A percentile compares a stretch with the other conserved stretches of the same genome.
phyloP scores from a whole-genome alignment of 2,113 vertebrate species.

The Pterocles orientalis region DNA sequence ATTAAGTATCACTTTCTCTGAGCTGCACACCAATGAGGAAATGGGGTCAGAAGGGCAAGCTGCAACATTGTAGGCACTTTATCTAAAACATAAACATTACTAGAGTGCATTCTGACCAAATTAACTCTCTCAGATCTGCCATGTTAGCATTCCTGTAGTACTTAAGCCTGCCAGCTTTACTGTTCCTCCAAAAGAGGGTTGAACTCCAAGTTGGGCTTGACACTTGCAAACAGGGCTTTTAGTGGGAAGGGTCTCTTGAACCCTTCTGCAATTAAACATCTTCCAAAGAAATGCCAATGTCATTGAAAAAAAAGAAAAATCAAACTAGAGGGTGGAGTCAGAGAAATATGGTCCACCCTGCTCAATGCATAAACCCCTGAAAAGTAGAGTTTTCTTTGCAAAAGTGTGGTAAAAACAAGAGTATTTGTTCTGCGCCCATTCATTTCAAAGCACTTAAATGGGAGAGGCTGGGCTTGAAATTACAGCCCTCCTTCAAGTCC shows the following conservation, averaged over 20 bases:
- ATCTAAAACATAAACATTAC: constrained; percentile 87
- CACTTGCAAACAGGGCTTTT: constrained; percentile 43
- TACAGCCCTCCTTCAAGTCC: not conserved
- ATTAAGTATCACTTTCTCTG: constrained; percentile 83
- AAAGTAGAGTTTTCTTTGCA: not conserved
- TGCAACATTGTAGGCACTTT: constrained; percentile 83
- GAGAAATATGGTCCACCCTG: not conserved
- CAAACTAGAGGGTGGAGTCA: no score
- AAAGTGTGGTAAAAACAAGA: not conserved
- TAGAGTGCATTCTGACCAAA: constrained; percentile 84
- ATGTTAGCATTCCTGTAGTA: constrained; percentile 79
- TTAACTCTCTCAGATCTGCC: constrained; percentile 82
- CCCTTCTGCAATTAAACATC: constrained; percentile 35
- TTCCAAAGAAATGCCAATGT: not conserved
- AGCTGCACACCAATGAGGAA: constrained; percentile 80
- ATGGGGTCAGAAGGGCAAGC: constrained; percentile 81
- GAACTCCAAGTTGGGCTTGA: constrained; percentile 57
- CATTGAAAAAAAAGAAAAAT: not conserved
- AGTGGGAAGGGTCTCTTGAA: not conserved
- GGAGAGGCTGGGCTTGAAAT: not conserved
- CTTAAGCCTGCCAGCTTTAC: constrained; percentile 76
- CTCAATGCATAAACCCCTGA: not conserved
- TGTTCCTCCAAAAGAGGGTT: constrained; percentile 62
- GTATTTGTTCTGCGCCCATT: constrained; percentile 35
- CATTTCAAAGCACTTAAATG: not conserved